A percentile compares a stretch with the other conserved stretches of the same genome.
phyloP scores from a whole-genome alignment of 2,797 vertebrate species.

The Pangasius krempfi region DNA sequence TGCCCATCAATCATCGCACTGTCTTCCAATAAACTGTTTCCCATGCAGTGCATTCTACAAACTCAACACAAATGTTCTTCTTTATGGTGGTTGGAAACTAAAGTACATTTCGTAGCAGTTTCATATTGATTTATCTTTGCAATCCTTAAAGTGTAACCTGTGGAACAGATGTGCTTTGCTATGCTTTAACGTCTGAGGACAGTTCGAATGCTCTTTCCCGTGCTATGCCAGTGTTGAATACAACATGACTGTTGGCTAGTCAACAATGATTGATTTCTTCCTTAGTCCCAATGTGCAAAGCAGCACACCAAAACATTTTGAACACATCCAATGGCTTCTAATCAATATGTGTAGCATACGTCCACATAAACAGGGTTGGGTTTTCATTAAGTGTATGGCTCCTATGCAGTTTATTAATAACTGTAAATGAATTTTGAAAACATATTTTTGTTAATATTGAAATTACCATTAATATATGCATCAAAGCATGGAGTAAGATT shows the following conservation, averaged over 20 bases:
- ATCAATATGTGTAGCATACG: neutral
- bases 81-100: constrained; percentile 19
- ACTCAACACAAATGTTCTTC: constrained; percentile 12
- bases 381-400: neutral
- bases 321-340: neutral
- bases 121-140: constrained; percentile 9
- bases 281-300: neutral
- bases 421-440: neutral
- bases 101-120: constrained; percentile 7
- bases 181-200: constrained; percentile 21
- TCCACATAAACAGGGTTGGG: neutral
- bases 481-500: neutral
- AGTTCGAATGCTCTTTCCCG: neutral
- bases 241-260: constrained; percentile 18
- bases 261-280: constrained; percentile 21
- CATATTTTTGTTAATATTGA: neutral
- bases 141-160: constrained; percentile 26
- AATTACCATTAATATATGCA: neutral
- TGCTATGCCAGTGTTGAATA: constrained; percentile 2
- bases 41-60: constrained; percentile 16
- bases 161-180: constrained; percentile 24
- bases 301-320: neutral
- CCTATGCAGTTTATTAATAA: neutral
- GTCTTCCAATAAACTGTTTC: constrained; percentile 23
- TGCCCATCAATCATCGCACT: neutral